Conservation (phyloP, 2,797 vertebrate genomes). For the Myotis myotis region DNA sequence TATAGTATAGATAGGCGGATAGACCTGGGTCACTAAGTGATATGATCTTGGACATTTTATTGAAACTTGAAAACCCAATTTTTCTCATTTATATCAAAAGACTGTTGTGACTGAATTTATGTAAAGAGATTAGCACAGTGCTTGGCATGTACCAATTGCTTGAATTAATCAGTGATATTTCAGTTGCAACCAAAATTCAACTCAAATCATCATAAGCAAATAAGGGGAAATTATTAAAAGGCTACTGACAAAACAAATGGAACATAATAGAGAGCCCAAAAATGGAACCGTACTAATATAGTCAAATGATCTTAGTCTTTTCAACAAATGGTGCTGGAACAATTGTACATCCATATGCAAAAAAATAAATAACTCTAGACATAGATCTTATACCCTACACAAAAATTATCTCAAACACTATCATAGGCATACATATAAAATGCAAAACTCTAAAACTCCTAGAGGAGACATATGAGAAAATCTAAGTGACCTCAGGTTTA, state of each 20-base stretch:
- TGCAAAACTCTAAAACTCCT: background rate
- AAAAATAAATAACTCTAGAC: background rate
- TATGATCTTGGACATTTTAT: background rate
- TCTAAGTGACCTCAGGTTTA: background rate
- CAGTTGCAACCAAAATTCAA: conserved; percentile 21
- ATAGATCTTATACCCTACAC: background rate
- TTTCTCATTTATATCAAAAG: conserved; percentile 44
- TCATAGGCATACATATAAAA: background rate
- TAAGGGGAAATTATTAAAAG: conserved; percentile 45
- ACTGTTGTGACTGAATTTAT: conserved; percentile 47
- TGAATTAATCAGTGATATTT: conserved; percentile 55
- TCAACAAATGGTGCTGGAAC: background rate
- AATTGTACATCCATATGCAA: background rate
- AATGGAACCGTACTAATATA: background rate
- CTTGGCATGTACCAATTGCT: conserved; percentile 34
- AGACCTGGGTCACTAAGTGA: background rate
- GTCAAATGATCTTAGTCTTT: conserved; percentile 23
- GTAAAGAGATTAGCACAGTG: conserved; percentile 47
- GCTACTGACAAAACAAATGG: background rate
- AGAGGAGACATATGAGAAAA: background rate
- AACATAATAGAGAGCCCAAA: background rate
- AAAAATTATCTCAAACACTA: conserved; percentile 51
- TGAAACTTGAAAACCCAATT: background rate
- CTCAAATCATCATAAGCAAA: conserved; percentile 16
- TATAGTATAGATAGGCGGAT: background rate